Base-by-base conservation (phyloP, 2,113 vertebrate genomes). In the Collichthys lucidus region DNA sequence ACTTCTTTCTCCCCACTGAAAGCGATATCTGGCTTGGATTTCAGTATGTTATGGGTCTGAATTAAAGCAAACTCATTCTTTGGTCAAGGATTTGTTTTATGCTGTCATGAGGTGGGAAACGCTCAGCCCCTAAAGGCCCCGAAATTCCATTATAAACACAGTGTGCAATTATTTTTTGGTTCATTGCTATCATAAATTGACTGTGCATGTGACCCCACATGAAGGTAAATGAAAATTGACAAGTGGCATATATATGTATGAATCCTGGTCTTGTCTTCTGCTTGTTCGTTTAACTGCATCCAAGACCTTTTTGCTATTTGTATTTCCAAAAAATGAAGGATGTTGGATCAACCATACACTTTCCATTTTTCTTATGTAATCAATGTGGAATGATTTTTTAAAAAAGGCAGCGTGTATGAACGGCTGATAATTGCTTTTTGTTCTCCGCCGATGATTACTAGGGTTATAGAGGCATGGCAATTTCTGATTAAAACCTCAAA, bases 401-500 rank as follows among this genome's bases (percentile, higher is more conserved):
- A 88, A 50, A 82, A 83, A 88, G 63, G 62, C 78, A 53, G 55
- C 49, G 10, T 86, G 83, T 89, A 88, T 92, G 93, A 94, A 90
- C 35, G 74, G 52, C 64, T 90, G 85, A 91, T 94, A 95, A 95
- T 91, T 93, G 62, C 87, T 89, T 86, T 94, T 92, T 93, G 68
- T 92, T 94, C 89, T 91, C 70, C 57, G 86, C 56, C 82, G 89
- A 91, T 94, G 86, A 93, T 83, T 92, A 89, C 70, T 66, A 89
- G 86, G 86, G 70, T 89, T 93, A 94, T 88, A 50, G 73, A 79
- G 90, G 92, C 92, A 88, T 93, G 86, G 76, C 72, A 68, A 85
- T 93, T 95, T 59, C 10, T 71, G 90, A 95, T 91, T 91, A 91
- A 92, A 92, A 90, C 86, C 79, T 83, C 79, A 91, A 94, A 94